Evolutionary conservation across 2,888 invertebrate species (phyloP).

Genomic region (Drosophila subsilvestris): DNA sequence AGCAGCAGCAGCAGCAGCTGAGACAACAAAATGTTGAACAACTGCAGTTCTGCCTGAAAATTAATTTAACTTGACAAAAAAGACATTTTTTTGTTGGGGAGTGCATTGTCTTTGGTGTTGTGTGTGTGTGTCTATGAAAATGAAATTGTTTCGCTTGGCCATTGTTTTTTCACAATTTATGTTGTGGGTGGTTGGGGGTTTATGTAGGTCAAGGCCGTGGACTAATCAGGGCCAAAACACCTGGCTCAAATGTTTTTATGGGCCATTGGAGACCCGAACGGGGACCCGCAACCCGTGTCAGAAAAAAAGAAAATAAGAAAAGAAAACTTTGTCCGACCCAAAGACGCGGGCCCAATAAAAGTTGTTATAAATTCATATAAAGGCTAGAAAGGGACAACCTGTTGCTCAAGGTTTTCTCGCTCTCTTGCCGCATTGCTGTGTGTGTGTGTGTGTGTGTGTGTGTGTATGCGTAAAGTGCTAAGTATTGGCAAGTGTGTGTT

Average conservation of each 20-base stretch:
- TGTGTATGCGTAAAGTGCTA: constrained; percentile 22
- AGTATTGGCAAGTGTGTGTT: constrained; percentile 21
- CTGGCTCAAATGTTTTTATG: constrained; percentile 63
- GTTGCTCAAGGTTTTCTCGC: constrained; percentile 71
- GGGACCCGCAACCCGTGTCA: constrained; percentile 39
- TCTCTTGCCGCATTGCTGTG: too few relatives aligned
- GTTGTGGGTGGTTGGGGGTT: constrained; percentile 6
- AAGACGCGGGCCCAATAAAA: constrained; percentile 32
- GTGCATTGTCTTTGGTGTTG: constrained; percentile 23
- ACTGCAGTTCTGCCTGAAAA: constrained; percentile 43
- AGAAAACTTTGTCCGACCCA: constrained; percentile 4
- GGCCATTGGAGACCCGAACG: constrained; percentile 30
- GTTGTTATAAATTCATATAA: constrained; percentile 32
- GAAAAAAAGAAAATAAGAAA: constrained; percentile 24
- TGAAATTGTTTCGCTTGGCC: constrained; percentile 29
- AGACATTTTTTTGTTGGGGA: constrained; percentile 21
- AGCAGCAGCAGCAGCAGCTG: constrained; percentile 16
- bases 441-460: constrained; percentile 21
- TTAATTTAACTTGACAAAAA: constrained; percentile 54
- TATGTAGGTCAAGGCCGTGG: constrained; percentile 71
- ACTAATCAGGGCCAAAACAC: constrained; percentile 61
- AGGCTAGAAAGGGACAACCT: constrained; percentile 53
- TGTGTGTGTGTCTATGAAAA: constrained; percentile 21
- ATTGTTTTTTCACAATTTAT: constrained; percentile 9
- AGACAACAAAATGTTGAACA: constrained; percentile 26